Base-by-base conservation (phyloP, 2,113 vertebrate species). In the Dendrocopos noguchii region DNA sequence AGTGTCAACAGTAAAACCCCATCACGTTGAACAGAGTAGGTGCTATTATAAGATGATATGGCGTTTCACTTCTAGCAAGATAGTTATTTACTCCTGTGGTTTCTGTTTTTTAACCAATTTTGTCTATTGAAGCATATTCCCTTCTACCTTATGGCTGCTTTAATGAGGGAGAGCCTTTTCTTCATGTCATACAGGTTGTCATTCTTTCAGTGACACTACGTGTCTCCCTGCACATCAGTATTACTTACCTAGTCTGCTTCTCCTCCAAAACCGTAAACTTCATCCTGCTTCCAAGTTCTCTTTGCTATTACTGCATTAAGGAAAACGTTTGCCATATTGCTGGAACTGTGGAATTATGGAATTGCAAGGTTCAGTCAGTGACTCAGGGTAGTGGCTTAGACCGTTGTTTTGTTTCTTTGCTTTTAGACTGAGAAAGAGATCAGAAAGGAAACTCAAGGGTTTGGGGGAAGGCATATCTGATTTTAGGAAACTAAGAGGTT, bases 151-250 rank as follows among this genome's bases (percentile, higher is more conserved):
- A 21, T 1, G 33, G 7, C 44, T 79, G 63, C 44, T 66, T 84
- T 67, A 60, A 29, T 24, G 52, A 80, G 13, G 24, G 28, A 63
- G 39, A 55, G 17, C 47, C 9, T 46, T 79, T 89, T 79, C 50
- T 72, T 56, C 15, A 3, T 27, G 21, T 19, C 44, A 6, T 34
- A 44, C 50, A 73, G 67, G 12, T 20, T 65, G 63, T 46, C 25
- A 3, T 44, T 52, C 50, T 52, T 52, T 52, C 13, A 52, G 22
- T 24, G 50, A 29, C 10, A 5, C 25, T 1, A 0, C 20, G 1
- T 33, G 28, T 73, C 22, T 82, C 17, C 28, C 33, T 74, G 20
- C 34, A 39, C n/a, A 29, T 12, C 44, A n/a, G 44, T n/a, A 15
- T 27, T 74, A 21, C 29, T 24, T 81, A 2, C 13, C 5, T 31